Conservation (phyloP, 2,888 invertebrate genomes). For the Epistrophe eligans region DNA sequence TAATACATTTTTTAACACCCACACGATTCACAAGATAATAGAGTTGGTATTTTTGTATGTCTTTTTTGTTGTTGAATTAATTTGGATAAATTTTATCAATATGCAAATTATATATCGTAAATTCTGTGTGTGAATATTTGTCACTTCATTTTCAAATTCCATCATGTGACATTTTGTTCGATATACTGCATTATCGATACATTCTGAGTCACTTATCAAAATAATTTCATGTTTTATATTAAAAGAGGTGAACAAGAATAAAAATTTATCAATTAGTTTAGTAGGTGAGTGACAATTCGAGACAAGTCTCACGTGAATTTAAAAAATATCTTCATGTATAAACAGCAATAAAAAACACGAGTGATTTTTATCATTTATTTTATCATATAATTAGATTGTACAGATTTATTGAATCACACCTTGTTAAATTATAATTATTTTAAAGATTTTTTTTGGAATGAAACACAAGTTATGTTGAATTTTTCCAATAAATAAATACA, state of each 20-base stretch:
- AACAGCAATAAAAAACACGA: neutral
- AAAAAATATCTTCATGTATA: neutral
- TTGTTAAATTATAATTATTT: neutral
- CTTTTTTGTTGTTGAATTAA: neutral
- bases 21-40: neutral
- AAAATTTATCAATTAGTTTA: conserved; percentile 15
- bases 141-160: conserved; percentile 6
- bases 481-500: too few species aligned
- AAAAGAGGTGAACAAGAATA: neutral
- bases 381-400: neutral
- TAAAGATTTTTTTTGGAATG: neutral
- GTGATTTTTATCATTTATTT: neutral
- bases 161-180: conserved; percentile 15
- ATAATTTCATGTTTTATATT: conserved; percentile 40
- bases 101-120: conserved; percentile 22
- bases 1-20: conserved; percentile 19
- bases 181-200: conserved; percentile 27
- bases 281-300: neutral
- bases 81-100: conserved; percentile 19
- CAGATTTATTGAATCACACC: neutral
- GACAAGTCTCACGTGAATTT: conserved; percentile 6
- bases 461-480: too few species aligned
- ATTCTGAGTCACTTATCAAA: conserved; percentile 20
- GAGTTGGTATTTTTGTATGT: neutral
- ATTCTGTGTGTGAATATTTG: conserved; percentile 25